Percentiles rank a stretch among this genome's conserved stretches.
phyloP scores from a whole-genome alignment of 2,113 vertebrate genomes.

The Anoplopoma fimbria region DNA sequence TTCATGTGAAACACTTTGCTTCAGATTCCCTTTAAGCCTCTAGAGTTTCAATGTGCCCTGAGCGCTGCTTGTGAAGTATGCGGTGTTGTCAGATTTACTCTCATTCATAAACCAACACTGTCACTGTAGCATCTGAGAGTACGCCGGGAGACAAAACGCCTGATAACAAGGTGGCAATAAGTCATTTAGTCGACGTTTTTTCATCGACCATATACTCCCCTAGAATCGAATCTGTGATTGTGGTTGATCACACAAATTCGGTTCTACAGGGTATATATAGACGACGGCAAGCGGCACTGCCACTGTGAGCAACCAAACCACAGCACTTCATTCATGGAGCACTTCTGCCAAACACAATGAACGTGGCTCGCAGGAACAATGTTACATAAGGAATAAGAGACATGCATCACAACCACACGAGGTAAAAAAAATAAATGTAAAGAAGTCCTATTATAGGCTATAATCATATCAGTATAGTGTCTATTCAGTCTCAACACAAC shows the following conservation, averaged over 20 bases:
- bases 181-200: slow-evolving; percentile 91
- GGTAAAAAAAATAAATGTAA: not conserved
- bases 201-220: slow-evolving; percentile 99
- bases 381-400: not conserved
- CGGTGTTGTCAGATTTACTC: slow-evolving; percentile 50
- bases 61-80: slow-evolving; percentile 6
- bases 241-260: slow-evolving; percentile 92
- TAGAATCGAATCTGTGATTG: slow-evolving; percentile 99
- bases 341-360: not conserved
- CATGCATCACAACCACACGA: slow-evolving; percentile 7
- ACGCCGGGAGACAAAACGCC: slow-evolving; percentile 1
- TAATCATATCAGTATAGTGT: not conserved
- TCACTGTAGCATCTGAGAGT: slow-evolving; percentile 29
- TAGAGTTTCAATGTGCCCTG: slow-evolving; percentile 26
- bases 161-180: slow-evolving; percentile 15
- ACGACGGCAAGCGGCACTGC: slow-evolving; percentile 73
- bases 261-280: slow-evolving; percentile 95
- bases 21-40: slow-evolving; percentile 32
- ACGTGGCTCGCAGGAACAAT: slow-evolving; percentile 9
- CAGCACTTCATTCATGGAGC: not conserved
- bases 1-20: slow-evolving; percentile 23
- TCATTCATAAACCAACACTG: slow-evolving; percentile 16
- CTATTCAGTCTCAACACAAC: not conserved
- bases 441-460: not conserved
- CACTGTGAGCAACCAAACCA: not conserved